phyloP scores from a whole-genome alignment of 2,888 invertebrate species.

The Pimpla rufipes region DNA sequence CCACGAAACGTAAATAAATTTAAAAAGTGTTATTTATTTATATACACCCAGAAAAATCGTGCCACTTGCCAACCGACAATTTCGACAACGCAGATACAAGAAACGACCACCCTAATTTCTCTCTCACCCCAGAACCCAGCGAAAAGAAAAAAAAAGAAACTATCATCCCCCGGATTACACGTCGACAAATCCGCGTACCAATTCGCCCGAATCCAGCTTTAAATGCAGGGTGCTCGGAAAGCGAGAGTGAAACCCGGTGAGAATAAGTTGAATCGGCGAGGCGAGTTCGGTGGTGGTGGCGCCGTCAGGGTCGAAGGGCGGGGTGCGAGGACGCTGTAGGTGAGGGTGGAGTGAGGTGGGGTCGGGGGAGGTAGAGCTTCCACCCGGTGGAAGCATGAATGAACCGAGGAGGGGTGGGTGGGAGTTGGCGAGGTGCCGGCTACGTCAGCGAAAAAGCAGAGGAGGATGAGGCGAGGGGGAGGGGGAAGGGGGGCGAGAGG shows the following conservation, averaged over 20 bases:
- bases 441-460: constrained; percentile 69
- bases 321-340: background rate
- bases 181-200: too few relatives aligned
- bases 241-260: constrained; percentile 20
- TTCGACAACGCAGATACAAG: too few relatives aligned
- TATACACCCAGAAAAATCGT: too few relatives aligned
- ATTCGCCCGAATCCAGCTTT: too few relatives aligned
- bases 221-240: too few relatives aligned
- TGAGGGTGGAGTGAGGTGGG: background rate
- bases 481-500: constrained; percentile 53
- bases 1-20: background rate
- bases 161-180: too few relatives aligned
- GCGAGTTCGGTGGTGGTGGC: constrained; percentile 58
- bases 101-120: too few relatives aligned
- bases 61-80: too few relatives aligned
- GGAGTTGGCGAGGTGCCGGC: constrained; percentile 66
- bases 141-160: too few relatives aligned
- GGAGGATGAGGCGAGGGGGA: constrained; percentile 77
- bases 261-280: constrained; percentile 25
- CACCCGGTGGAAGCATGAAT: constrained; percentile 80
- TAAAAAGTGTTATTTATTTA: too few relatives aligned
- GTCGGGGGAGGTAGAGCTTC: constrained; percentile 57
- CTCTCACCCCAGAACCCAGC: too few relatives aligned
- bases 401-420: constrained; percentile 76
- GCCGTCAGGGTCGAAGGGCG: constrained; percentile 65